Evolutionary conservation across 2,888 invertebrate genomes (phyloP), one percentile per base, ranked within the genome.

Genomic region (Spodoptera exigua): DNA sequence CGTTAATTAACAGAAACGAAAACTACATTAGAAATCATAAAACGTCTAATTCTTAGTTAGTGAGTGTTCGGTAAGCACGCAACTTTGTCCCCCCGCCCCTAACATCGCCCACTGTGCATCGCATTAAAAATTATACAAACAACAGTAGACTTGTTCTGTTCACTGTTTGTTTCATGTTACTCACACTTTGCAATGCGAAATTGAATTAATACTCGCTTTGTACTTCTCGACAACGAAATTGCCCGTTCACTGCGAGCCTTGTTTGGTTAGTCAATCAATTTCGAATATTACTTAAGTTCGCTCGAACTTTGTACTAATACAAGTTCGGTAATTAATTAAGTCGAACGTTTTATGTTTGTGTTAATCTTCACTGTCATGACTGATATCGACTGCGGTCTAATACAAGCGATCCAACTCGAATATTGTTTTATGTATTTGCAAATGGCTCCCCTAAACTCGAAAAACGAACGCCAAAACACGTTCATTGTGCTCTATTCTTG

Each of bases 1-100:
- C 63, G 55, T 79, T 82, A 84, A 84, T 84, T 84, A 82, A 82
- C 72, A 76, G 71, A 75, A 84, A 83, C 60, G 78, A 79, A 75
- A 81, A 81, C 75, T 76, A 79, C 79, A 81, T 72, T 80, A 54
- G 55, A 65, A 67, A 77, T 78, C 81, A 81, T 83, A 80, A 84
- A 85, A 81, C 79, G 79, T 82, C 80, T 83, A 84, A 84, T 84
- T 83, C 76, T 74, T 71, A 44, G 27, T 81, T 76, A 76, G 77
- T 78, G 78, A 81, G 81, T 77, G 76, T 68, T 63, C 54, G 64
- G 65, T 65, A 40, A 64, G 48, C 80, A 79, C 79, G 80, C 79
- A 43, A 79, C 56, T 73, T 46, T 36, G 18, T 27, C 63, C 61
- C 21, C 60, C 44, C 34, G 51, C 36, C 17, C 18, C 13, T 14